These are phyloP conservation scores for Teleogryllus oceanicus DNA, from an alignment of 2,888 invertebrate species.

Conservation along the genomic window DNA sequence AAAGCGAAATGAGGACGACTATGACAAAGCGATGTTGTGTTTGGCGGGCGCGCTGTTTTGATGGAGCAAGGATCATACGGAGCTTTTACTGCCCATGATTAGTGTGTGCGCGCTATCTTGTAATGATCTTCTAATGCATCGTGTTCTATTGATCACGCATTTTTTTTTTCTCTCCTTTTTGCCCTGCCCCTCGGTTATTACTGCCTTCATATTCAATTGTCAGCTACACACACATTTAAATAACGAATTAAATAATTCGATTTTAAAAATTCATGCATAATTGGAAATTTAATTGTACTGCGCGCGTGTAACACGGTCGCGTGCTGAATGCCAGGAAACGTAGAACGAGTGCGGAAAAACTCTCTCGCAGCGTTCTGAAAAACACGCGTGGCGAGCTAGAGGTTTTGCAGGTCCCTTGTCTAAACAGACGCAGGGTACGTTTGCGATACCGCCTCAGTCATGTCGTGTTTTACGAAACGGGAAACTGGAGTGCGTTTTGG, in stretches of 20 bases:
- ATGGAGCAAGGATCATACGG: slow-evolving; percentile 18
- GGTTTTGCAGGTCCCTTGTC: not conserved
- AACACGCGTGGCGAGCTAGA: not conserved
- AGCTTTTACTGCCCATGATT: slow-evolving; percentile 2
- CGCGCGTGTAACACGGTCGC: not conserved
- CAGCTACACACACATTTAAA: slow-evolving; percentile 18
- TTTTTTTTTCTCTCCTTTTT: not conserved
- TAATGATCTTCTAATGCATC: slow-evolving; percentile 9
- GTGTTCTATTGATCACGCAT: not conserved
- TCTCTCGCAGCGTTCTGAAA: not conserved
- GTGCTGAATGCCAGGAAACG: not conserved
- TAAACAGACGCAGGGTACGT: not conserved
- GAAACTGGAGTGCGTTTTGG: too few relatives aligned
- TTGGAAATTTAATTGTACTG: not conserved
- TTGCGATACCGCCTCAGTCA: not conserved
- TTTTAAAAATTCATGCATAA: slow-evolving; percentile 18
- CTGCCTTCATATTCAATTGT: not conserved
- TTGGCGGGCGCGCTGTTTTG: slow-evolving; percentile 10
- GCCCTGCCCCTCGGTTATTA: not conserved
- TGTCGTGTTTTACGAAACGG: too few relatives aligned
- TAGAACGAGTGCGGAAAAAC: not conserved
- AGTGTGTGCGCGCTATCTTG: slow-evolving; percentile 18
- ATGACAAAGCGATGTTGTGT: slow-evolving; percentile 18
- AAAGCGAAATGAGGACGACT: not conserved
- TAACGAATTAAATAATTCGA: slow-evolving; percentile 18